These are phyloP conservation scores for Gambelia wislizenii DNA, from an alignment of 2,797 vertebrate species.

Conservation along the genomic window DNA sequence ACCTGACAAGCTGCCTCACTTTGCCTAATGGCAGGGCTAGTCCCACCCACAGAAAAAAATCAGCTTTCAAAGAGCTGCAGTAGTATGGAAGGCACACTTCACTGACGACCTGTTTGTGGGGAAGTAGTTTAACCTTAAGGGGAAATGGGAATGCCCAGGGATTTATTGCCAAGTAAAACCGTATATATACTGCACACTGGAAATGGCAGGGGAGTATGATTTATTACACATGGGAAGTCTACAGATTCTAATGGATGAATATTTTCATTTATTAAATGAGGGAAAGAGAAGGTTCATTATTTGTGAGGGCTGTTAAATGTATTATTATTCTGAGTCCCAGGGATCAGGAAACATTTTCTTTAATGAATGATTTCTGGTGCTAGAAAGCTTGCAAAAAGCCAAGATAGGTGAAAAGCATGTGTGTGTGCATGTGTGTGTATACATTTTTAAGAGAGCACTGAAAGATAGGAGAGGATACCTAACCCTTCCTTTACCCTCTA, in stretches of 20 bases:
- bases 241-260: neutral
- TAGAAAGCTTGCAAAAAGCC: neutral
- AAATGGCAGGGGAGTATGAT: neutral
- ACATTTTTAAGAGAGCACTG: neutral
- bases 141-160: neutral
- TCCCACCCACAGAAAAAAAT: neutral
- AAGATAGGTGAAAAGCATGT: neutral
- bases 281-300: neutral
- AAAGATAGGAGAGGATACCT: neutral
- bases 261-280: neutral
- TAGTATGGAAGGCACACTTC: neutral
- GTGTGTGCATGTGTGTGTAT: neutral
- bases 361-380: neutral
- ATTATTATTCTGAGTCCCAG: neutral
- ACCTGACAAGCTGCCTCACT: neutral
- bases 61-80: neutral
- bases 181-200: neutral
- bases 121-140: neutral
- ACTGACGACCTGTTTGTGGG: neutral
- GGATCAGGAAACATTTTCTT: neutral
- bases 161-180: neutral
- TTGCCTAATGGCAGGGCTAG: neutral
- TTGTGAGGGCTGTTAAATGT: neutral
- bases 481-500: neutral
- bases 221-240: neutral